A percentile compares a stretch with the other conserved stretches of the same genome.
These are phyloP conservation scores for Salarias fasciatus DNA, from an alignment of 2,797 vertebrate genomes.

Conservation along the genomic window DNA sequence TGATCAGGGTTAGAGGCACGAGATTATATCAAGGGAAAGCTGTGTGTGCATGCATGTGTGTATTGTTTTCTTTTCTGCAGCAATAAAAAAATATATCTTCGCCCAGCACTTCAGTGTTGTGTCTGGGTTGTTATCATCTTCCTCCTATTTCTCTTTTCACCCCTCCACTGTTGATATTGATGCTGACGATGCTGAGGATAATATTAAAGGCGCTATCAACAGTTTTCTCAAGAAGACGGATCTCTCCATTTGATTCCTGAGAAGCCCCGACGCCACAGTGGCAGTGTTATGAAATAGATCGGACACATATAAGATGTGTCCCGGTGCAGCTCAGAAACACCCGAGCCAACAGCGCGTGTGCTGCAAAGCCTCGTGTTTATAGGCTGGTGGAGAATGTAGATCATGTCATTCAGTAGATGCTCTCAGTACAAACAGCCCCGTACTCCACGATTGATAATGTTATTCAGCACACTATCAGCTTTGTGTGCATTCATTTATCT, in stretches of 20 bases:
- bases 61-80: constrained; percentile 29
- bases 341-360: not conserved
- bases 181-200: constrained; percentile 39
- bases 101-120: constrained; percentile 38
- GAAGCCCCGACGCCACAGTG: constrained; percentile 2
- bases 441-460: constrained; percentile 15
- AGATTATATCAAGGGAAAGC: not conserved
- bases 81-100: constrained; percentile 51
- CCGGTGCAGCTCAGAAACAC: constrained; percentile 4
- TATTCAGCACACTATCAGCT: not conserved
- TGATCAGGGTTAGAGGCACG: too few relatives aligned
- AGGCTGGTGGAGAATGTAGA: constrained; percentile 3
- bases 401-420: not conserved
- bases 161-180: constrained; percentile 43
- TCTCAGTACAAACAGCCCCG: constrained; percentile 3
- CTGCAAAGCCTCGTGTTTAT: constrained; percentile 19
- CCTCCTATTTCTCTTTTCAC: constrained; percentile 39
- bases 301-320: constrained; percentile 7
- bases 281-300: constrained; percentile 20
- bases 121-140: constrained; percentile 46
- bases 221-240: constrained; percentile 48
- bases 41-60: not conserved
- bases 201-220: constrained; percentile 56
- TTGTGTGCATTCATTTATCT: not conserved
- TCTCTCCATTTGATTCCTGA: constrained; percentile 21